phyloP scores from a whole-genome alignment of 2,888 invertebrate genomes.

The Ligdia adustata region DNA sequence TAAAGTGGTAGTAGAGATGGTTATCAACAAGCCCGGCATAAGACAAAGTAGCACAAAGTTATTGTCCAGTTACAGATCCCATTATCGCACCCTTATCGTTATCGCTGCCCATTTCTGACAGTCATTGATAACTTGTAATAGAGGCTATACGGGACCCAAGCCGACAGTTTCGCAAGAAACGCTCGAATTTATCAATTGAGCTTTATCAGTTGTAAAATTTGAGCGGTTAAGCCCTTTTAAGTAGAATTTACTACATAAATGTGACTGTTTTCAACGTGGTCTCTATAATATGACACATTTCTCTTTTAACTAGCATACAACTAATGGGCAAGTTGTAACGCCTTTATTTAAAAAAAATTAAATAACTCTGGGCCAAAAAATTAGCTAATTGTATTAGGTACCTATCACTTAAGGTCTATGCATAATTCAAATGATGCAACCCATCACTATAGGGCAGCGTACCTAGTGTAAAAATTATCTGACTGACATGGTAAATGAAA shows the following conservation, averaged over 20 bases:
- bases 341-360: too few relatives aligned
- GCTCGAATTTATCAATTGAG: slow-evolving; percentile 13
- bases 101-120: slow-evolving; percentile 21
- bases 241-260: background rate
- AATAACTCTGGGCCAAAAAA: too few relatives aligned
- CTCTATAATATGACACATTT: too few relatives aligned
- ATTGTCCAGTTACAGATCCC: slow-evolving; percentile 28
- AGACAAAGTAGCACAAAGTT: slow-evolving; percentile 33
- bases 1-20: slow-evolving; percentile 14
- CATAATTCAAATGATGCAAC: too few relatives aligned
- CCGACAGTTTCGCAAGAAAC: slow-evolving; percentile 9
- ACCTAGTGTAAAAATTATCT: too few relatives aligned
- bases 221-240: slow-evolving; percentile 16
- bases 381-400: too few relatives aligned
- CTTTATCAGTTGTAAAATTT: slow-evolving; percentile 40
- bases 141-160: slow-evolving; percentile 18
- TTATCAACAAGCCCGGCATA: slow-evolving; percentile 25
- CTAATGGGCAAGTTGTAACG: too few relatives aligned
- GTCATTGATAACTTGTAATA: slow-evolving; percentile 23
- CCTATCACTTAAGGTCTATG: too few relatives aligned
- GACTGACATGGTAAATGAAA: too few relatives aligned
- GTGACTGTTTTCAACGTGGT: too few relatives aligned
- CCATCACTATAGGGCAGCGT: too few relatives aligned
- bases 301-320: too few relatives aligned
- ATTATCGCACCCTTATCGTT: slow-evolving; percentile 27